These are phyloP conservation scores for Callaeas wilsoni DNA, from an alignment of 2,113 vertebrate species.

Conservation along the genomic window DNA sequence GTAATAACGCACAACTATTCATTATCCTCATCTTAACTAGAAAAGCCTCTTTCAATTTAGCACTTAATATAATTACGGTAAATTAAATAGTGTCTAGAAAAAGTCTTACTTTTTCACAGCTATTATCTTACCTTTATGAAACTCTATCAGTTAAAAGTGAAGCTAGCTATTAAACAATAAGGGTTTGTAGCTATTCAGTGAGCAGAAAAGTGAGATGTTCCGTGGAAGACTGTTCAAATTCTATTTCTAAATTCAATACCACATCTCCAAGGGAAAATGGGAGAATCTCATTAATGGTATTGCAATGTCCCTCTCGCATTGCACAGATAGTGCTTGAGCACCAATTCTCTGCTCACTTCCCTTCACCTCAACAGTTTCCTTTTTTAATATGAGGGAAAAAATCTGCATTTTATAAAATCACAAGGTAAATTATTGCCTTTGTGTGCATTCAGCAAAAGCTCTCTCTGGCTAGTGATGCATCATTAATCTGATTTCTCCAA, in stretches of 20 bases:
- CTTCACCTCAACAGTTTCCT: neutral
- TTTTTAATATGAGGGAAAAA: neutral
- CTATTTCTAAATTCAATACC: neutral
- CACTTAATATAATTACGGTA: slow-evolving; percentile 23
- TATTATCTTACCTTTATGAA: neutral
- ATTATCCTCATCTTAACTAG: slow-evolving; percentile 3
- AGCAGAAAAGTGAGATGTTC: slow-evolving; percentile 8
- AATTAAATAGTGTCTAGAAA: slow-evolving; percentile 28
- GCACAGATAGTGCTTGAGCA: neutral
- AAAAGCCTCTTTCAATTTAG: slow-evolving; percentile 43
- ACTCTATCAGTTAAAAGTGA: slow-evolving; percentile 4
- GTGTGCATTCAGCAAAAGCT: neutral
- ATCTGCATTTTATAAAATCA: neutral
- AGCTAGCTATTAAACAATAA: slow-evolving; percentile 6
- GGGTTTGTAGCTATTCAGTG: neutral
- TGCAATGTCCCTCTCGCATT: neutral
- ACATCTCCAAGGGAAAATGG: neutral
- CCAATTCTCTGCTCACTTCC: neutral
- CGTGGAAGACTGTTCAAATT: neutral
- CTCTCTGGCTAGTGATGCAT: neutral
- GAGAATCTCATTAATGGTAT: neutral
- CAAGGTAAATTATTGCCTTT: neutral
- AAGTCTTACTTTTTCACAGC: neutral
- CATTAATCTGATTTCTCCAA: neutral
- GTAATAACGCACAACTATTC: neutral